These are phyloP conservation scores for Chloroceryle inda DNA, from an alignment of 2,797 vertebrate species.

Conservation along the genomic window DNA sequence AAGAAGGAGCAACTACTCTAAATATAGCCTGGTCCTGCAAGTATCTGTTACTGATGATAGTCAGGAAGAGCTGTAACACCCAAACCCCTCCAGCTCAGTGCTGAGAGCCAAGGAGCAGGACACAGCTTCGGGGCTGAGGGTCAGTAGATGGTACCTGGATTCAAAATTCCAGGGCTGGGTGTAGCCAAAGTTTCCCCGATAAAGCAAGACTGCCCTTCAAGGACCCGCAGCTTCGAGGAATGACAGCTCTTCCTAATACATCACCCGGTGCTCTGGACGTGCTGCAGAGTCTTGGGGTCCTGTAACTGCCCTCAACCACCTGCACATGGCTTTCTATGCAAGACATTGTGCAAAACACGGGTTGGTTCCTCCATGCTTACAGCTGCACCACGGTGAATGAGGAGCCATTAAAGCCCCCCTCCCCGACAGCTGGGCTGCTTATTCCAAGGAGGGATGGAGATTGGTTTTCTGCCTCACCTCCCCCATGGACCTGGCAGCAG, in stretches of 20 bases:
- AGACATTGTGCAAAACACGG: not conserved
- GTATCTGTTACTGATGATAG: not conserved
- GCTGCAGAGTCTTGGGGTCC: not conserved
- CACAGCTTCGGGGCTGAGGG: not conserved
- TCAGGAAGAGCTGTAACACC: fast-evolving
- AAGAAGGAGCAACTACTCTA: not conserved
- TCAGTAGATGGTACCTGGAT: not conserved
- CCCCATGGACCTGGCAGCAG: not conserved
- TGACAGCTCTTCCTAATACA: fast-evolving
- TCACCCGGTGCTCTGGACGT: fast-evolving
- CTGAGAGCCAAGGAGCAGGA: not conserved
- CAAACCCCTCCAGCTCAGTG: not conserved
- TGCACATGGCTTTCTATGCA: fast-evolving
- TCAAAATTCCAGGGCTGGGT: not conserved
- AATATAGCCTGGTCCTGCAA: slow-evolving; percentile 30
- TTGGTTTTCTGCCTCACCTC: not conserved
- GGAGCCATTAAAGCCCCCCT: not conserved
- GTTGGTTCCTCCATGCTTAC: not conserved
- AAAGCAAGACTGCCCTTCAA: not conserved
- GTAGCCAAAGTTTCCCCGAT: not conserved
- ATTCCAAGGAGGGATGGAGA: not conserved
- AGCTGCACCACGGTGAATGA: fast-evolving
- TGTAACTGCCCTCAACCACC: not conserved
- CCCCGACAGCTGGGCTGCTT: not conserved
- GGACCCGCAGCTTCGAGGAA: not conserved